These are phyloP conservation scores for Urophycis tenuis DNA, from an alignment of 2,797 vertebrate species.

Conservation along the genomic window DNA sequence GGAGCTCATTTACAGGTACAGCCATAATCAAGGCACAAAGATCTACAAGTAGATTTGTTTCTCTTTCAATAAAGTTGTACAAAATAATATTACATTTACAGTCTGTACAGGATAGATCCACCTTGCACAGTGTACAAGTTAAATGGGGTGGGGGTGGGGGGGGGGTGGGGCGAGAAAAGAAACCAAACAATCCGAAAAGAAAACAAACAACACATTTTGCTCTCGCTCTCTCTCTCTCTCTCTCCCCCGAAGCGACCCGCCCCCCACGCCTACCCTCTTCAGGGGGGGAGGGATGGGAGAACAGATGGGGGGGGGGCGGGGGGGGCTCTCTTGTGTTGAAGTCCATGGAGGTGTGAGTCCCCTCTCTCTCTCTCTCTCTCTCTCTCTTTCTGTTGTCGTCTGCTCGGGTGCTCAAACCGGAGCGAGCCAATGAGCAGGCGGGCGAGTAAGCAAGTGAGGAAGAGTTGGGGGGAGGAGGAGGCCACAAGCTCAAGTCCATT, in stretches of 20 bases:
- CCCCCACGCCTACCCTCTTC: slow-evolving; percentile 57
- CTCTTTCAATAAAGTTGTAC: slow-evolving; percentile 94
- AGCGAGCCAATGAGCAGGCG: background rate
- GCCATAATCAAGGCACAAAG: slow-evolving; percentile 88
- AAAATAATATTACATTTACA: slow-evolving; percentile 98
- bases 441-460: slow-evolving; percentile 54
- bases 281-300: slow-evolving; percentile 66
- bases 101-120: slow-evolving; percentile 94
- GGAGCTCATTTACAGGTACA: slow-evolving; percentile 90
- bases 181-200: slow-evolving; percentile 63
- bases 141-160: slow-evolving; percentile 26
- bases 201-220: slow-evolving; percentile 65
- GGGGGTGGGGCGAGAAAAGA: slow-evolving; percentile 30
- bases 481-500: slow-evolving; percentile 55
- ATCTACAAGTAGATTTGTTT: slow-evolving; percentile 85
- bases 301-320: background rate
- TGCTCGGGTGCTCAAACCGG: background rate
- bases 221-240: too few species aligned
- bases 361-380: background rate
- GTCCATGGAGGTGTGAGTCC: background rate
- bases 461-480: slow-evolving; percentile 67
- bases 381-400: background rate
- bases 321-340: background rate
- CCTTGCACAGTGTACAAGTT: slow-evolving; percentile 93
- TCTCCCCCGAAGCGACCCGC: slow-evolving; percentile 9